These are phyloP conservation scores for Euplexia lucipara DNA, from an alignment of 2,888 invertebrate species.

Conservation along the genomic window DNA sequence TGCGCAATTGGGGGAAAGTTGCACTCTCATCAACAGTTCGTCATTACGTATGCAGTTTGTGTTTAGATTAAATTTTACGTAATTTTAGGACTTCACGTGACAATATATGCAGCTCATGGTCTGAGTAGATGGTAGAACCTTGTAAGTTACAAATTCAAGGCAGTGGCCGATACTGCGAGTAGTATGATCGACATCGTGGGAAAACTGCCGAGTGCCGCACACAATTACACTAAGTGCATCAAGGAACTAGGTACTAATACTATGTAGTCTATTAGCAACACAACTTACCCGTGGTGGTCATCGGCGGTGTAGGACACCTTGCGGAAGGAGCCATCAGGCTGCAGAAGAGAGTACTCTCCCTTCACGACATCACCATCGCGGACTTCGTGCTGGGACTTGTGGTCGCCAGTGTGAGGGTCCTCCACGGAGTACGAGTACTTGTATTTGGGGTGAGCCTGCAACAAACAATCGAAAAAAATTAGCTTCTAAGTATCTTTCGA, in stretches of 20 bases:
- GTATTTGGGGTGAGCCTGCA: slow-evolving; percentile 91
- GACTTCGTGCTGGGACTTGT: slow-evolving; percentile 91
- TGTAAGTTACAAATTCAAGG: background rate
- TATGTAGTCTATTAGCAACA: slow-evolving; percentile 1
- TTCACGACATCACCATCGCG: slow-evolving; percentile 92
- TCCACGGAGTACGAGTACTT: slow-evolving; percentile 91
- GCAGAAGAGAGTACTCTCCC: slow-evolving; percentile 92
- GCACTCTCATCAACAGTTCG: slow-evolving; percentile 65
- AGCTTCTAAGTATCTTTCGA: no score
- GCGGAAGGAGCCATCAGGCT: slow-evolving; percentile 91
- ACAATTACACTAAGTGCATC: no score
- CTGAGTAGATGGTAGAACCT: slow-evolving; percentile 5
- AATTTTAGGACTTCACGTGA: slow-evolving; percentile 31
- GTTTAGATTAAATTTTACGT: slow-evolving; percentile 60
- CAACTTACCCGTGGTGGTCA: slow-evolving; percentile 89
- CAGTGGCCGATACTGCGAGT: no score
- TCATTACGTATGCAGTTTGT: slow-evolving; percentile 54
- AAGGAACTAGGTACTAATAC: background rate
- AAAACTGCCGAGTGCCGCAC: background rate
- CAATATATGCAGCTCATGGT: background rate
- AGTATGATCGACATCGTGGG: background rate
- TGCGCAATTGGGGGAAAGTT: slow-evolving; percentile 80
- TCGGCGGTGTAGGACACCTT: slow-evolving; percentile 92
- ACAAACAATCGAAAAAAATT: slow-evolving; percentile 25
- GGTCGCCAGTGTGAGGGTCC: slow-evolving; percentile 92